These are phyloP conservation scores for Euschistus heros DNA, from an alignment of 1,140 invertebrate species.

Conservation along the genomic window DNA sequence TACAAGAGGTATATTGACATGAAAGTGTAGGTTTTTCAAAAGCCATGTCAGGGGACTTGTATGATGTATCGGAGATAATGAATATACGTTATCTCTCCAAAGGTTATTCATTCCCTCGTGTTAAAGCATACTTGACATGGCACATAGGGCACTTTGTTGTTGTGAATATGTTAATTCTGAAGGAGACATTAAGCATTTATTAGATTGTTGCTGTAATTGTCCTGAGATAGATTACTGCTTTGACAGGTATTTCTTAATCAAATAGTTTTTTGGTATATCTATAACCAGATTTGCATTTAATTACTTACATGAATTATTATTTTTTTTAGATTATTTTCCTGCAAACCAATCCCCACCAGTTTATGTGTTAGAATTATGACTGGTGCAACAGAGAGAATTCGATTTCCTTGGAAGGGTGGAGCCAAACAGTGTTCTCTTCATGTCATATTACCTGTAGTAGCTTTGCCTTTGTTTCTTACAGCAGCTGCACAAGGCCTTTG, in stretches of 20 bases:
- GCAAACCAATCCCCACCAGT: conserved; percentile 27
- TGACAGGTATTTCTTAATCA: conserved; percentile 34
- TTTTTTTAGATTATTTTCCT: conserved; percentile 30
- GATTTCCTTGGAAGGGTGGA: conserved; percentile 43
- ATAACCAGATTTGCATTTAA: neutral
- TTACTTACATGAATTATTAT: neutral
- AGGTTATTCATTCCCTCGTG: too few relatives aligned
- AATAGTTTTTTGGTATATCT: neutral
- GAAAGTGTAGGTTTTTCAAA: too few relatives aligned
- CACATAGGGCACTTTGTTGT: conserved; percentile 37
- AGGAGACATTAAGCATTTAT: conserved; percentile 41
- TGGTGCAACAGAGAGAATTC: conserved; percentile 42
- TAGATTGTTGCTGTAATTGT: conserved; percentile 47
- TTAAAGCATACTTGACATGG: neutral
- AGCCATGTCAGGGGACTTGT: too few relatives aligned
- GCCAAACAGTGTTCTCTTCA: conserved; percentile 45
- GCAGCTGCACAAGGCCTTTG: conserved; percentile 46
- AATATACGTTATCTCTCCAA: too few relatives aligned
- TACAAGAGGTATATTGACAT: too few relatives aligned
- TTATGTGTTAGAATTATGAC: conserved; percentile 25
- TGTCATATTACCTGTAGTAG: conserved; percentile 48
- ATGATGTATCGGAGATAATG: too few relatives aligned
- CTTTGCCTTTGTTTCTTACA: conserved; percentile 47
- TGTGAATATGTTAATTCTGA: conserved; percentile 44
- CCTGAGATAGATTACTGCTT: conserved; percentile 41